Evolutionary conservation across 2,113 vertebrate species (phyloP), one percentile per base, ranked within the genome.

Genomic region (Mola mola): DNA sequence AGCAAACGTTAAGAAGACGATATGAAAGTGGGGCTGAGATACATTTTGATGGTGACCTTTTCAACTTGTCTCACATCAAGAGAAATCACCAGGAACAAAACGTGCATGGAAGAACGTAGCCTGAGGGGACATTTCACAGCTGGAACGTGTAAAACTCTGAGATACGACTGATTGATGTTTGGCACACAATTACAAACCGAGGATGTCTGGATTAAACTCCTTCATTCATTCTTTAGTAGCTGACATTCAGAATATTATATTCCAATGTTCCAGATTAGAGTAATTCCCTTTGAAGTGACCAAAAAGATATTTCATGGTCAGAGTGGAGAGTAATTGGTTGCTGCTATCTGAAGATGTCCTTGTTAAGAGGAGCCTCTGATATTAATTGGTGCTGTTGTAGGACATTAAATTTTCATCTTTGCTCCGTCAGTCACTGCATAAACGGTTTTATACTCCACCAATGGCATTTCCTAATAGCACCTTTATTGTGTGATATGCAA

Each of bases 241-340:
- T 74, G 79, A 72, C 77, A 70, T 81, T 72, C 29, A 65, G 37
- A 76, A 72, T 65, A 73, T 70, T 75, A 71, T 66, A 57, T 55
- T 66, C 61, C 48, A 17, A 41, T 46, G 41, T 71, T 42, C 34
- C 25, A 72, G 64, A 78, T 81, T 68, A 72, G 43, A 53, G 20
- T 65, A 15, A 26, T n/a, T 67, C 66, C 28, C 52, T 81, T 75
- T 83, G 70, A 75, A 76, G 68, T 66, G 69, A 72, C 47, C 70
- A 38, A 24, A 74, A 67, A 51, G 5, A 37, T 43, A 59, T 66
- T 71, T 63, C 20, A 52, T 28, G 74, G 77, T 79, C 72, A 75
- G 60, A 75, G 53, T 25, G 61, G 43, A 72, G 79, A 81, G 79
- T 77, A 78, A 86, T 85, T 87, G 37, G 57, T 68, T 72, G 56